Base-by-base conservation (phyloP, 1,140 invertebrate species). In the Wasmannia auropunctata region DNA sequence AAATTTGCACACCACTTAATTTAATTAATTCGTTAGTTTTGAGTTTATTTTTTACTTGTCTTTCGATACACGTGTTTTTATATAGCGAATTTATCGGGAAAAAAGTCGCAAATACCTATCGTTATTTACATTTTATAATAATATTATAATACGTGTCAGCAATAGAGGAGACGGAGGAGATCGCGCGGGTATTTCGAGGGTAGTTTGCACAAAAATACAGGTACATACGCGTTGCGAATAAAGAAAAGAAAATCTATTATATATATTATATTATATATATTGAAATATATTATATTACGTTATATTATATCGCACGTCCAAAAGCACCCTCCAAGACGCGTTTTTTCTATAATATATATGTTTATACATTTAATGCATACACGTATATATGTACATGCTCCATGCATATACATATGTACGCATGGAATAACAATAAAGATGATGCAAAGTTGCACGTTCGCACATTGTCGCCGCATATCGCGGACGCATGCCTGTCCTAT, bases 231-330 rank as follows among this genome's bases (percentile, higher is more conserved):
- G 75, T 90, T 89, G 76, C 81, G 86, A 83, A 63, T 85, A 22
- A 58, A 85, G 43, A 63, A 80, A 77, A 60, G 40, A 83, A 84
- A 79, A 86, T 88, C 87, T 91, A 91, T 88, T 89, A 92, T 88
- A 92, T 88, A 86, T 88, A 85, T 56, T 90, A 86, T 86, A 58
- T 87, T 60, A 88, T 90, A 92, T 89, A 90, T 86, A 91, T 88
- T 90, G 81, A 91, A 88, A 92, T 91, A 91, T 92, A 91, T 92
- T 89, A 87, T 85, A 75, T 91, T 93, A 90, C 90, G 84, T 91
- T 90, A 90, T 91, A 86, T 91, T 89, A 88, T 92, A 91, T 90
- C 87, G 89, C 91, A 91, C 84, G 87, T 90, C 80, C 87, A n/a
- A 49, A 74, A 54, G 75, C 88, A 80, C 79, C 79, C 34, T 43